A percentile compares a stretch with the other conserved stretches of the same genome.
Conservation (phyloP, 2,888 invertebrate species). For the Ypsolopha scabrella region DNA sequence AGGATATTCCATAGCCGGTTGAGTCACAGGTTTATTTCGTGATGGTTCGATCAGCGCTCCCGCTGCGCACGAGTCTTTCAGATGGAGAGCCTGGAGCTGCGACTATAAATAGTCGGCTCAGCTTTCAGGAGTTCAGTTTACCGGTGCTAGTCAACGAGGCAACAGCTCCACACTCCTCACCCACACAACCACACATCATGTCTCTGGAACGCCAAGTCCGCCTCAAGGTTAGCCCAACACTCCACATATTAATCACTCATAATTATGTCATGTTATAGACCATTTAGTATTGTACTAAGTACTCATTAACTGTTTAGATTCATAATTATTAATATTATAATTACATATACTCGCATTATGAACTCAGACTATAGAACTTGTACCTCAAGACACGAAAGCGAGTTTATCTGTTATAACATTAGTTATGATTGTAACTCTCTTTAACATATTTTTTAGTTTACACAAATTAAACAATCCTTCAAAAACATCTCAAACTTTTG, state of each 20-base stretch:
- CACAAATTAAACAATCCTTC: too few relatives aligned
- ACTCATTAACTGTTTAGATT: too few relatives aligned
- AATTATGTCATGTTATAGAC: not conserved
- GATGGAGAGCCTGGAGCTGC: constrained; percentile 49
- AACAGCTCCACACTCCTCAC: constrained; percentile 34
- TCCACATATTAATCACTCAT: not conserved
- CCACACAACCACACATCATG: constrained; percentile 69
- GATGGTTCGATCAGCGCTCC: constrained; percentile 31
- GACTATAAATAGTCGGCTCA: constrained; percentile 58
- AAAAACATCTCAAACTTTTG: too few relatives aligned
- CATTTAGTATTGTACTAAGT: too few relatives aligned
- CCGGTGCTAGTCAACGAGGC: constrained; percentile 40
- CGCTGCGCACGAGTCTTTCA: constrained; percentile 51
- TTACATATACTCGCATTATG: too few relatives aligned
- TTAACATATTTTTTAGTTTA: too few relatives aligned
- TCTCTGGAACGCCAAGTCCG: constrained; percentile 94
- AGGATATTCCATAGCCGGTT: constrained; percentile 16
- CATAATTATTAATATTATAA: too few relatives aligned
- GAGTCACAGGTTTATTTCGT: constrained; percentile 57
- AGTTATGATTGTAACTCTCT: too few relatives aligned
- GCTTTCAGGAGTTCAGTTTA: constrained; percentile 65
- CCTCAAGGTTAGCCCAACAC: constrained; percentile 76
- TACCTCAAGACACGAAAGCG: too few relatives aligned
- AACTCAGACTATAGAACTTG: too few relatives aligned
- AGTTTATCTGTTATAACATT: too few relatives aligned